Evolutionary conservation across 2,113 vertebrate species (phyloP).

Genomic region (Addax nasomaculatus): DNA sequence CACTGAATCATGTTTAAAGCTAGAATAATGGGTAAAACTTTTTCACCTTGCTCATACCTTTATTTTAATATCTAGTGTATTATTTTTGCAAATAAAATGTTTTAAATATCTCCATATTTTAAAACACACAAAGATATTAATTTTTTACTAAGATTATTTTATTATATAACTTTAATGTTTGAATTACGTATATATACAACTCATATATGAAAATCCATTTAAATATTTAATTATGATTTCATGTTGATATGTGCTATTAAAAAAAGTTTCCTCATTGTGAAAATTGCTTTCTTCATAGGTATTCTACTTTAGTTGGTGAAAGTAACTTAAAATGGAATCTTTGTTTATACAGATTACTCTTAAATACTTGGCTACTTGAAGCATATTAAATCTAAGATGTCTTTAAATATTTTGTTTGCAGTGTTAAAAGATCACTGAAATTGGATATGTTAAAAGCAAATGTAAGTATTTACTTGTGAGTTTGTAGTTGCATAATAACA

Average conservation of each 20-base stretch:
- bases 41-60: slow-evolving; percentile 76
- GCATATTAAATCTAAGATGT: slow-evolving; percentile 58
- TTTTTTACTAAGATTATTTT: slow-evolving; percentile 20
- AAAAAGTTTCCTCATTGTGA: slow-evolving; percentile 22
- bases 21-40: slow-evolving; percentile 76
- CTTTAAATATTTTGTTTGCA: slow-evolving; percentile 76
- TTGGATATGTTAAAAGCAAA: slow-evolving; percentile 70
- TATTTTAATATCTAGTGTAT: slow-evolving; percentile 53
- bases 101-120: slow-evolving; percentile 52
- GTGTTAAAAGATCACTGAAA: slow-evolving; percentile 83
- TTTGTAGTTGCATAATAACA: slow-evolving; percentile 2
- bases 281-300: background rate
- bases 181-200: slow-evolving; percentile 20
- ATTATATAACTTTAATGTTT: slow-evolving; percentile 32
- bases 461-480: slow-evolving; percentile 79
- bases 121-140: background rate
- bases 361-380: slow-evolving; percentile 50
- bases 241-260: background rate
- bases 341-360: background rate
- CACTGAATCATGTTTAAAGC: slow-evolving; percentile 83
- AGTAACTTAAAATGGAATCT: background rate
- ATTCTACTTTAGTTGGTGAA: slow-evolving; percentile 36
- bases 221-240: slow-evolving; percentile 1
- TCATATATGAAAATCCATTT: slow-evolving; percentile 45
- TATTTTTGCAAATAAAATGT: slow-evolving; percentile 62